A percentile compares a stretch with the other conserved stretches of the same genome.
phyloP scores from a whole-genome alignment of 2,113 vertebrate species.

The Trichomycterus rosablanca region DNA sequence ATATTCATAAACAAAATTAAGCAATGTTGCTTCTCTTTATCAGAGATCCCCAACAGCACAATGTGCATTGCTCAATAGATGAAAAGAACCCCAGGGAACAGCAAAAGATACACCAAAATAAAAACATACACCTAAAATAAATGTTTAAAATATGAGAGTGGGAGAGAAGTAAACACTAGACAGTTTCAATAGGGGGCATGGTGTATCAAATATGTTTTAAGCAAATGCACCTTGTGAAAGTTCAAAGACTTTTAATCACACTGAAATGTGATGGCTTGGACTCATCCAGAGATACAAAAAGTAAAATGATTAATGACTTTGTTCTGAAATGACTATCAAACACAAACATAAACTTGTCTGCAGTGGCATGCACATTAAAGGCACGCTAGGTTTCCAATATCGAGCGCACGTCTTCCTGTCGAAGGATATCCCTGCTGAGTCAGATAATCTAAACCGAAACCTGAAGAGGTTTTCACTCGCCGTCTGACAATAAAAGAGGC shows the following conservation, averaged over 20 bases:
- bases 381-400: slow-evolving; percentile 13
- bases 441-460: slow-evolving; percentile 21
- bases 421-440: slow-evolving; percentile 28
- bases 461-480: slow-evolving; percentile 23
- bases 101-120: too few species aligned
- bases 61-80: too few species aligned
- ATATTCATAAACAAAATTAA: too few species aligned
- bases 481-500: slow-evolving; percentile 13
- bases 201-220: slow-evolving; percentile 13
- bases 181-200: slow-evolving; percentile 28
- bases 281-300: neutral
- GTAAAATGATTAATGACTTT: neutral
- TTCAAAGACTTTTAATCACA: too few species aligned
- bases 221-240: neutral
- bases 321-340: neutral
- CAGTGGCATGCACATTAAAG: neutral
- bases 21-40: too few species aligned
- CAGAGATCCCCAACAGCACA: too few species aligned
- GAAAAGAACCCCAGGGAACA: too few species aligned
- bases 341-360: neutral
- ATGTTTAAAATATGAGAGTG: too few species aligned
- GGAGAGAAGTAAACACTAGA: neutral
- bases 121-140: too few species aligned
- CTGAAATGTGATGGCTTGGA: too few species aligned
- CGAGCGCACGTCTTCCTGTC: slow-evolving; percentile 17